Base-by-base conservation (phyloP, 1,140 invertebrate genomes). In the Phenacoccus solenopsis region DNA sequence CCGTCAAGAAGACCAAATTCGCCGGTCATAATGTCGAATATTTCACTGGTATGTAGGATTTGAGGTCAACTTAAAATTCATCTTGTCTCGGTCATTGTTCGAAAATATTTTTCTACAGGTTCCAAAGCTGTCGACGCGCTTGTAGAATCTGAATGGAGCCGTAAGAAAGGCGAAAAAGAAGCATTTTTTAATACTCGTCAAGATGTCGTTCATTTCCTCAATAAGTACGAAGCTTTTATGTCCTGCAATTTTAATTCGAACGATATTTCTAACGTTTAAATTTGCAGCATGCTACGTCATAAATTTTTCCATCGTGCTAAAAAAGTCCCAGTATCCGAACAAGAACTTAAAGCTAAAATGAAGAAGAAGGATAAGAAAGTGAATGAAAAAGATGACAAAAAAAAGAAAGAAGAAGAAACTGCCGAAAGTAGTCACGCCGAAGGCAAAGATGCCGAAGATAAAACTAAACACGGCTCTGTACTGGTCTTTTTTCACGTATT, bases 1-100 rank as follows among this genome's bases (percentile, higher is more conserved):
- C 91, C 16, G 90, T 87, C 7, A 97, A 97, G 80, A 94, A 94
- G 78, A 96, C 94, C 0, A 98, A 94, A 80, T 95, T 98, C 77
- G 83, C 94, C 59, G 91, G 92, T 75, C 95, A 98, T 79, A 90
- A 94, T 81, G 96, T 98, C 0, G 90, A 96, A 79, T 97, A 98
- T 81, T 98, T 98, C 75, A 93, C 93, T 74, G 93, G 93, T 88
- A 84, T 77, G 75, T 74, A 1, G 28, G 10, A 28, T 12, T 20
- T 10, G n/a, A 21, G 16, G 25, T 35, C 35, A 22, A 9, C 25
- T n/a, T 35, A n/a, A n/a, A 35, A 21, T 70, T 64, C 5, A 1
- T 72, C 24, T 13, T 27, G 2, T 2, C 25, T 70, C 12, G 21
- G 25, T 69, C 9, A 32, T 28, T 25, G 49, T 32, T 70, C 59